Percentiles rank a stretch among this genome's conserved stretches.
phyloP scores from a whole-genome alignment of 2,113 vertebrate species.

The Rhodinocichla rosea region DNA sequence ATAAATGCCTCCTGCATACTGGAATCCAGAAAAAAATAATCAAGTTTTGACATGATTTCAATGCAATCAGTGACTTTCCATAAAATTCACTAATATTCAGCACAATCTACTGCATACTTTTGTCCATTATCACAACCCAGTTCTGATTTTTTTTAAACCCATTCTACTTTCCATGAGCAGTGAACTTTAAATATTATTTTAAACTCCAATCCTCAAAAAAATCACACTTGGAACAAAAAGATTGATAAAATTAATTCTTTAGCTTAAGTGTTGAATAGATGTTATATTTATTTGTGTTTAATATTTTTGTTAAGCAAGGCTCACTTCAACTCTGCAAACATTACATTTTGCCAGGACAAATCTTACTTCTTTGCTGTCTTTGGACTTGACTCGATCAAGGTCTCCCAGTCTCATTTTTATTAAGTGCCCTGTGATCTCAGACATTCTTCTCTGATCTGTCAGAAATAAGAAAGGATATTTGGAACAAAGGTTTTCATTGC shows the following conservation, averaged over 20 bases:
- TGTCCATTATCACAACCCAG: not conserved
- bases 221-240: not conserved
- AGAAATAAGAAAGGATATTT: not conserved
- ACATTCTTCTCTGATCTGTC: slow-evolving; percentile 94
- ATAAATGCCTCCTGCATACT: slow-evolving; percentile 91
- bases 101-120: not conserved
- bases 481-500: not conserved
- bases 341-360: not conserved
- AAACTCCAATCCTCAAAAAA: not conserved
- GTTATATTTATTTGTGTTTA: not conserved
- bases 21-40: not conserved
- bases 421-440: slow-evolving; percentile 89
- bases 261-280: not conserved
- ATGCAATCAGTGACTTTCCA: not conserved
- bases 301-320: not conserved
- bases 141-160: not conserved
- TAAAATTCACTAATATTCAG: not conserved
- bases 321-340: not conserved
- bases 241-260: not conserved
- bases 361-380: slow-evolving; percentile 91
- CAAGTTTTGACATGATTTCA: not conserved
- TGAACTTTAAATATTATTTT: not conserved
- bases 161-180: not conserved
- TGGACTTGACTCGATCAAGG: slow-evolving; percentile 83
- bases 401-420: slow-evolving; percentile 94